phyloP scores from a whole-genome alignment of 1,140 invertebrate genomes.

The Ostrea denselamellosa region DNA sequence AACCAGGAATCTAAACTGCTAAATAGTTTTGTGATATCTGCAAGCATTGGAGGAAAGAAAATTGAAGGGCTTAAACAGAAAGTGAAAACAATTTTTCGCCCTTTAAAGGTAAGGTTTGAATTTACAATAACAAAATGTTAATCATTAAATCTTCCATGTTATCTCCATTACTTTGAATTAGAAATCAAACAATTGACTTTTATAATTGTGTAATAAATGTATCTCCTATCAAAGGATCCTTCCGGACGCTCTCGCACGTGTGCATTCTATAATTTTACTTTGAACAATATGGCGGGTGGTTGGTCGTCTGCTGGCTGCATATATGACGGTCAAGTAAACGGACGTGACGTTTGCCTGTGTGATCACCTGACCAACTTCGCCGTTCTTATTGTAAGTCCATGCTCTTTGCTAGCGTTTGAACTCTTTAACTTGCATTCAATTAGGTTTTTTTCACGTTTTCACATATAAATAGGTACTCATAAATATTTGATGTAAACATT shows the following conservation, averaged over 20 bases:
- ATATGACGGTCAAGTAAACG: conserved; percentile 69
- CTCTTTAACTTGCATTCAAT: not conserved
- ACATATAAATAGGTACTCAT: not conserved
- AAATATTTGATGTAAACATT: no score
- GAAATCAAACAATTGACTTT: not conserved
- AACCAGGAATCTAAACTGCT: conserved; percentile 47
- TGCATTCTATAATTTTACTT: conserved; percentile 72
- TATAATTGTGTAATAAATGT: not conserved
- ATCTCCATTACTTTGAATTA: not conserved
- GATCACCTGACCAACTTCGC: conserved; percentile 78
- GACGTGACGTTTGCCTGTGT: conserved; percentile 71
- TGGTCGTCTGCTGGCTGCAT: conserved; percentile 72
- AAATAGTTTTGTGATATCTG: conserved; percentile 73
- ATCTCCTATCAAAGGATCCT: conserved; percentile 43
- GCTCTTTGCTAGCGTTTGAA: not conserved
- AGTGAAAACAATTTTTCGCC: conserved; percentile 71
- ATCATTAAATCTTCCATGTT: not conserved
- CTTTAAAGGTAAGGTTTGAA: conserved; percentile 63
- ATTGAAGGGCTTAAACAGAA: conserved; percentile 65
- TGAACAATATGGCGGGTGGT: conserved; percentile 57
- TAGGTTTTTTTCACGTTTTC: not conserved
- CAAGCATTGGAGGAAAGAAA: conserved; percentile 67
- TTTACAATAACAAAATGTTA: not conserved
- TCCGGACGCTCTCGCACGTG: conserved; percentile 58
- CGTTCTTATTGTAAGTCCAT: conserved; percentile 70